These are phyloP conservation scores for Junonia oenone DNA, from an alignment of 2,888 invertebrate species.

Conservation along the genomic window DNA sequence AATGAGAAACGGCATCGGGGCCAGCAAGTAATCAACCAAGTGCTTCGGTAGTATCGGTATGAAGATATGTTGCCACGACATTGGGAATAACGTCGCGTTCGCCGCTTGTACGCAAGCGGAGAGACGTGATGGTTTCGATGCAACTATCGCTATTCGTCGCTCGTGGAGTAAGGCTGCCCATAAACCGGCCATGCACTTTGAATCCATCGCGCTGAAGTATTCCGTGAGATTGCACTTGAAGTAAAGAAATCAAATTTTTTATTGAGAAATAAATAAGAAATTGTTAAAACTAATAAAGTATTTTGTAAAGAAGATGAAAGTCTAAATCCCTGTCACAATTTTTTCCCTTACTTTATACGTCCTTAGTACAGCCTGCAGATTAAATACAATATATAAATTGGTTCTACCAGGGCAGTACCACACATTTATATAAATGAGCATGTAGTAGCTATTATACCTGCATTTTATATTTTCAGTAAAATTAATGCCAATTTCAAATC, in stretches of 20 bases:
- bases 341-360: too few species aligned
- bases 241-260: background rate
- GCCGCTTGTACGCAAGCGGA: conserved; percentile 97
- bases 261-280: background rate
- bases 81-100: conserved; percentile 96
- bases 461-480: too few species aligned
- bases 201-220: conserved; percentile 98
- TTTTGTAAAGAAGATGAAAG: too few species aligned
- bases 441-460: too few species aligned
- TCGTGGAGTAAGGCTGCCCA: conserved; percentile 98
- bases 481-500: too few species aligned
- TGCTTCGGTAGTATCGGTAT: conserved; percentile 95
- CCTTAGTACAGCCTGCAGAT: too few species aligned
- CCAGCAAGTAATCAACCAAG: conserved; percentile 92
- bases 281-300: too few species aligned
- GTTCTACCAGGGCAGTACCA: too few species aligned
- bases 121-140: conserved; percentile 91
- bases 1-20: conserved; percentile 98
- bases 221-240: conserved; percentile 96
- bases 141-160: conserved; percentile 94
- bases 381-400: too few species aligned
- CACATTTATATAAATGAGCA: too few species aligned
- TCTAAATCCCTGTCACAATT: too few species aligned
- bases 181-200: conserved; percentile 95
- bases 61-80: conserved; percentile 99